Conservation (phyloP, 2,888 invertebrate species). For the Temnothorax unifasciatus region DNA sequence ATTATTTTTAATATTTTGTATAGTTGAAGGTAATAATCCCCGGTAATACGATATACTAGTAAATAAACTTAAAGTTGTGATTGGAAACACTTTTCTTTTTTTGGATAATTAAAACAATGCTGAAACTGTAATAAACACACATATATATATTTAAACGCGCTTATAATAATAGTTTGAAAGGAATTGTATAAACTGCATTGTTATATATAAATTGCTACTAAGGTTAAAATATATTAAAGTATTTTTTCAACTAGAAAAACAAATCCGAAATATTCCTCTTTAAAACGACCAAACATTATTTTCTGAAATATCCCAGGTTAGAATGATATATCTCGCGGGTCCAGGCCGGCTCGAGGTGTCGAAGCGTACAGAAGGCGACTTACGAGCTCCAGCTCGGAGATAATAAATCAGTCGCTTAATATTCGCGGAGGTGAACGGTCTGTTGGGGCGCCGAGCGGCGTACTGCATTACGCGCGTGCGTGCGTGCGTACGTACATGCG, state of each 20-base stretch:
- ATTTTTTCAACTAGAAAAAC: background rate
- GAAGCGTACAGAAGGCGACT: conserved; percentile 58
- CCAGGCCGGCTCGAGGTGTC: conserved; percentile 17
- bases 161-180: background rate
- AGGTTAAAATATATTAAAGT: background rate
- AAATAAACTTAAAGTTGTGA: background rate
- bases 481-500: background rate
- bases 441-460: background rate
- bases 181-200: conserved; percentile 12
- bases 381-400: conserved; percentile 60
- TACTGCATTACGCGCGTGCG: conserved; percentile 11
- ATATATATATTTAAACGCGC: background rate
- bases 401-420: conserved; percentile 18
- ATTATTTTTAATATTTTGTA: background rate
- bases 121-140: background rate
- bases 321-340: background rate
- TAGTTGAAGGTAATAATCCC: background rate
- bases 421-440: conserved; percentile 11
- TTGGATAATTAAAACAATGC: conserved; percentile 1
- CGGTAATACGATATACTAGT: background rate
- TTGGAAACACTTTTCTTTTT: background rate
- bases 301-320: background rate
- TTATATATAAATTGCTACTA: background rate
- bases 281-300: background rate
- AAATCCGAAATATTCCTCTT: background rate